Evolutionary conservation across 2,888 invertebrate species (phyloP).

Genomic region (Andrena minutula): DNA sequence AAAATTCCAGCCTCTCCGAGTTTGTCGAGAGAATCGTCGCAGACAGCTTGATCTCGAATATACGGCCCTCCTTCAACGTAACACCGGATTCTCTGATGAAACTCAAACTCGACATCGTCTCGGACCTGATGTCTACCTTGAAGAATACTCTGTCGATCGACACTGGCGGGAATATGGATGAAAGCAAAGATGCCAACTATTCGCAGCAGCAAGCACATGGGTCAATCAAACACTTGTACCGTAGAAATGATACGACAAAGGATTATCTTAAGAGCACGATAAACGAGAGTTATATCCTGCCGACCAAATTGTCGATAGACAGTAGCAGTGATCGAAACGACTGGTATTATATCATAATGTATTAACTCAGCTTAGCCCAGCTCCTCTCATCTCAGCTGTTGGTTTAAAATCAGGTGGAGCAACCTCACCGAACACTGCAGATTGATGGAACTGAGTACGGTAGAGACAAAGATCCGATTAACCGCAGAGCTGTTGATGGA

Average conservation of each 20-base stretch:
- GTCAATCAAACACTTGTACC: not conserved
- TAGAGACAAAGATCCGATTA: constrained; percentile 90
- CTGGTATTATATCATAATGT: constrained; percentile 54
- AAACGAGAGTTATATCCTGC: constrained; percentile 14
- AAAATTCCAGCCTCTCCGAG: constrained; percentile 62
- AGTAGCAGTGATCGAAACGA: constrained; percentile 30
- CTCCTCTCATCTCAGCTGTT: not conserved
- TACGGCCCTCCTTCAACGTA: constrained; percentile 69
- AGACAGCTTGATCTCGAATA: constrained; percentile 69
- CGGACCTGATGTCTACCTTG: constrained; percentile 74
- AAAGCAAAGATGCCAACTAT: constrained; percentile 18
- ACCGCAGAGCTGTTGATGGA: constrained; percentile 92
- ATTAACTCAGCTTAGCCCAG: too few relatives aligned
- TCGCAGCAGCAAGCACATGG: not conserved
- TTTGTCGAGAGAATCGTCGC: constrained; percentile 74
- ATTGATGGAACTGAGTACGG: constrained; percentile 88
- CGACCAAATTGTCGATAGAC: constrained; percentile 7
- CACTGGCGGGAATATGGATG: not conserved
- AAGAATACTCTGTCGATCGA: constrained; percentile 65
- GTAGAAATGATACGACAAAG: constrained; percentile 3
- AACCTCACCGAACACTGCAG: constrained; percentile 90
- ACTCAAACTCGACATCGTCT: constrained; percentile 73
- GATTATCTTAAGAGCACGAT: constrained; percentile 9
- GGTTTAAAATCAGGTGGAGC: constrained; percentile 87
- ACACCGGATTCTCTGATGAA: constrained; percentile 68